Evolutionary conservation across 2,797 vertebrate genomes (phyloP).

Genomic region (Esox lucius): DNA sequence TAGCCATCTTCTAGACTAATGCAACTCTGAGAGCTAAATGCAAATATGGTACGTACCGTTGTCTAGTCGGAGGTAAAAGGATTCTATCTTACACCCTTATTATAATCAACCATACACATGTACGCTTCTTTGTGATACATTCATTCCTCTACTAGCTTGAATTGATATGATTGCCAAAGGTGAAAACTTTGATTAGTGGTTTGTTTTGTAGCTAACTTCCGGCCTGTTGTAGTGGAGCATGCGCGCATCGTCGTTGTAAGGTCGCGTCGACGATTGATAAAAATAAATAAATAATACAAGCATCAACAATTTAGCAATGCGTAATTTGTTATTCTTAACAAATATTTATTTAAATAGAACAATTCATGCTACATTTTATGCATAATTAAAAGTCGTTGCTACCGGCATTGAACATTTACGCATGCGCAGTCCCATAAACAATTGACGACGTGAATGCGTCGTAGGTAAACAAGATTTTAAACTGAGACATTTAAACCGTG

Average conservation of each 20-base stretch:
- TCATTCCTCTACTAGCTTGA: neutral
- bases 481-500: constrained; percentile 61
- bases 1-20: neutral
- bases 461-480: constrained; percentile 54
- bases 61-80: neutral
- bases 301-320: neutral
- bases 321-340: neutral
- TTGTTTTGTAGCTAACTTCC: neutral
- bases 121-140: neutral
- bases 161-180: neutral
- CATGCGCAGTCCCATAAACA: constrained; percentile 51
- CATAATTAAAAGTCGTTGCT: neutral
- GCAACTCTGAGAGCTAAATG: no score
- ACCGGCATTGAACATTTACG: constrained; percentile 16
- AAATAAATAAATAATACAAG: neutral
- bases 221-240: neutral
- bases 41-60: no score
- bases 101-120: neutral
- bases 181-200: neutral
- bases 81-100: neutral
- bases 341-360: neutral
- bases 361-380: neutral
- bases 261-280: neutral
- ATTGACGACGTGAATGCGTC: constrained; percentile 31
- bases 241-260: neutral